These are phyloP conservation scores for Eremobia ochroleuca DNA, from an alignment of 2,888 invertebrate genomes.

Conservation along the genomic window DNA sequence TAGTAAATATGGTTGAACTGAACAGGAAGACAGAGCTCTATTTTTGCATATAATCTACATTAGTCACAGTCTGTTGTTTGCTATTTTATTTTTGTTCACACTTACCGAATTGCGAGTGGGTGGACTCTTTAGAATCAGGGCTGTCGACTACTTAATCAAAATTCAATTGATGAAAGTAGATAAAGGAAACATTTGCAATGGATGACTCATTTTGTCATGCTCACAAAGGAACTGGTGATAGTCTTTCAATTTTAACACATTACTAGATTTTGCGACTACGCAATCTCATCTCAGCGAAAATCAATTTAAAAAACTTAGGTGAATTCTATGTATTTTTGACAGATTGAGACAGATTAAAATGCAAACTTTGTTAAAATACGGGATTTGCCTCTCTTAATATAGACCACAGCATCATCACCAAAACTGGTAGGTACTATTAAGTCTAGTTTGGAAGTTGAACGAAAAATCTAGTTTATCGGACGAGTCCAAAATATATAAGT, in stretches of 20 bases:
- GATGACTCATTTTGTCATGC: neutral
- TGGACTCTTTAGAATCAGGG: slow-evolving; percentile 52
- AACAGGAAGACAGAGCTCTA: slow-evolving; percentile 27
- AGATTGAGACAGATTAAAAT: neutral
- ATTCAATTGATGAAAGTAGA: slow-evolving; percentile 8
- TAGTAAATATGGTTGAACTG: neutral
- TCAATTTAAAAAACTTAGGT: neutral
- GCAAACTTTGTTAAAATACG: neutral
- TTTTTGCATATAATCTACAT: slow-evolving; percentile 17
- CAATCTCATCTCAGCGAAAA: neutral
- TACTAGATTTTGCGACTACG: neutral
- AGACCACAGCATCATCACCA: neutral
- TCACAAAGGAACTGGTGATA: neutral
- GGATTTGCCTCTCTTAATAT: neutral
- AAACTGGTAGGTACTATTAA: neutral
- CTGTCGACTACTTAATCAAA: slow-evolving; percentile 31
- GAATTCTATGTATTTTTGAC: neutral
- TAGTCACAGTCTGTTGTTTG: slow-evolving; percentile 39
- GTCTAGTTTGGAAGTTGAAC: neutral
- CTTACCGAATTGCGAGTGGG: slow-evolving; percentile 53
- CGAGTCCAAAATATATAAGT: neutral
- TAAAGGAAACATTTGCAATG: neutral
- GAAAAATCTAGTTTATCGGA: neutral
- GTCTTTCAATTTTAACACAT: neutral
- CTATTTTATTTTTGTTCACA: slow-evolving; percentile 62